Evolutionary conservation across 2,113 vertebrate species (phyloP), one percentile per base, ranked within the genome.

Genomic region (Laterallus jamaicensis): DNA sequence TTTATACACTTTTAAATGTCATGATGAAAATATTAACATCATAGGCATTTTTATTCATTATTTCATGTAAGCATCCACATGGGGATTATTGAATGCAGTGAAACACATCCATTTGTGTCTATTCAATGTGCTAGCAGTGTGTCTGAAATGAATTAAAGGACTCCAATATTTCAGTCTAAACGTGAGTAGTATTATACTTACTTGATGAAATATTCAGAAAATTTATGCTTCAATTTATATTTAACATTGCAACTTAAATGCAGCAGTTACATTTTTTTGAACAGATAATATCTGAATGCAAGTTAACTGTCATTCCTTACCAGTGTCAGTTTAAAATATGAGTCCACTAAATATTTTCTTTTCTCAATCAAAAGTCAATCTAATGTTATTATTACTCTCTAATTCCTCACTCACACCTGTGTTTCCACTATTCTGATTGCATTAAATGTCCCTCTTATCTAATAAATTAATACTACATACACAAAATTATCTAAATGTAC

Each of bases 1-100:
- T 91, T 82, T 91, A 56, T 81, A 50, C 35, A 64, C n/a, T 84
- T 49, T 66, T 78, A 90, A 92, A 93, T 92, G 69, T 62, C 62
- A 44, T 58, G 54, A 62, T 64, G 83, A 82, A 91, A 94, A 85
- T 62, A 82, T 73, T 90, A 85, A 49, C 44, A 63, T 82, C 31
- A 17, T 31, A 68, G 28, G 29, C 35, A 84, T 90, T 87, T 89
- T 92, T 81, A 83, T 82, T 69, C 54, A 77, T 91, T 94, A 68
- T 55, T 88, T 85, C 37, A 47, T 67, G 49, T 77, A 77, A 86
- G 20, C 55, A 76, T 67, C 10, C 26, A 68, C 12, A 58, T 37
- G 56, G 59, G 35, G 13, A 91, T 84, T 90, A 74, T 9, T 85
- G 52, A 70, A 94, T 69, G 55, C 58, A 64, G 19, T 64, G 40